Conservation (phyloP, 2,113 vertebrate species). For the Lanius collurio region DNA sequence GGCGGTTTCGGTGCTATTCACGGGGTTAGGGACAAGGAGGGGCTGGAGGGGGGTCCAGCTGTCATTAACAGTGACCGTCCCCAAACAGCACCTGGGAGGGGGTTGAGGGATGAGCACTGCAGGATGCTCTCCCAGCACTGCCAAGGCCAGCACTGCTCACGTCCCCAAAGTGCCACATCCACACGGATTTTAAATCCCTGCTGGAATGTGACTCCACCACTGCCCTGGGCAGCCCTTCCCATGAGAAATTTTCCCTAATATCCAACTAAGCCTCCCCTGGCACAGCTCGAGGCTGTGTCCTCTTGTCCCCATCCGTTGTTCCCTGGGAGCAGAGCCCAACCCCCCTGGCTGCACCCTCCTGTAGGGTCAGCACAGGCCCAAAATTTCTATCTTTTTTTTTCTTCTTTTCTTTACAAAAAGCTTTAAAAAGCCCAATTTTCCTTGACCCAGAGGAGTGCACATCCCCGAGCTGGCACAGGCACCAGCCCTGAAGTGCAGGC, state of each 20-base stretch:
- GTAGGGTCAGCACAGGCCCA: too few relatives aligned
- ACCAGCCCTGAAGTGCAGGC: background rate
- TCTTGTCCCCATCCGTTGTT: background rate
- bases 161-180: background rate
- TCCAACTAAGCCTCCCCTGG: background rate
- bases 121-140: background rate
- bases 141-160: background rate
- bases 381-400: background rate
- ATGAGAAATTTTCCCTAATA: background rate
- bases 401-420: background rate
- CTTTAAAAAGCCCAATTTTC: background rate
- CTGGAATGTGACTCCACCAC: rapidly evolving
- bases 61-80: background rate
- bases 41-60: background rate
- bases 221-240: background rate
- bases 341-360: background rate
- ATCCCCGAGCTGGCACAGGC: rapidly evolving
- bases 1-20: slow-evolving; percentile 25
- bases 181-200: background rate
- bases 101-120: background rate
- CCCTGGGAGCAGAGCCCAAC: rapidly evolving
- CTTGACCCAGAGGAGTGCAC: background rate
- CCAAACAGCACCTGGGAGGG: background rate
- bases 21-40: background rate
- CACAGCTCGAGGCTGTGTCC: background rate